phyloP scores from a whole-genome alignment of 2,113 vertebrate species.

The Hydrolagus affinis region DNA sequence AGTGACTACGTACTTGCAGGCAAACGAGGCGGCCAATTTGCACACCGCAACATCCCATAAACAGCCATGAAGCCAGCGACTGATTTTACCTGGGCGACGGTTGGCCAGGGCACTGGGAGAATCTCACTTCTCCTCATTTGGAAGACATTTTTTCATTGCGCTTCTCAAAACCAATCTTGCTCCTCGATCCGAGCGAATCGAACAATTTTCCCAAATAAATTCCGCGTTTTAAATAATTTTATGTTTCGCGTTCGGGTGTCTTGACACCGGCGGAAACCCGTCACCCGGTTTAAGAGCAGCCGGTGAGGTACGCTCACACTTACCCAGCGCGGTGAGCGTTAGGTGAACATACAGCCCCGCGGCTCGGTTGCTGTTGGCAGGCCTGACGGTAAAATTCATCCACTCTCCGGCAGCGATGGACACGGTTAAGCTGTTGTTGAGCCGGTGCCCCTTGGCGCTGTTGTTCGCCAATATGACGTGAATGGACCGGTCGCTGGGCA shows the following conservation, averaged over 20 bases:
- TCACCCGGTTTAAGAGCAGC: not conserved
- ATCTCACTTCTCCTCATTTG: too few relatives aligned
- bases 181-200: too few relatives aligned
- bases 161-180: not conserved
- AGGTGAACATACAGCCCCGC: slow-evolving; percentile 58
- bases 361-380: slow-evolving; percentile 39
- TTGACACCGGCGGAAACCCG: not conserved
- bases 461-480: slow-evolving; percentile 47
- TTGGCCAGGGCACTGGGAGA: too few relatives aligned
- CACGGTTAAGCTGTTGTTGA: slow-evolving; percentile 28
- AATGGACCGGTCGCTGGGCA: slow-evolving; percentile 51
- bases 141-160: too few relatives aligned
- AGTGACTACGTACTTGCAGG: too few relatives aligned
- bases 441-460: slow-evolving; percentile 34
- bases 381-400: slow-evolving; percentile 51
- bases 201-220: too few relatives aligned
- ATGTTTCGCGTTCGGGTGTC: too few relatives aligned
- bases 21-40: too few relatives aligned
- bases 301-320: not conserved
- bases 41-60: too few relatives aligned
- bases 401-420: slow-evolving; percentile 40
- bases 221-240: too few relatives aligned
- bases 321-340: slow-evolving; percentile 46
- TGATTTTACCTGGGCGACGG: too few relatives aligned
- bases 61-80: too few relatives aligned